Conservation (phyloP, 2,888 invertebrate genomes). For the Ichneumon xanthorius region DNA sequence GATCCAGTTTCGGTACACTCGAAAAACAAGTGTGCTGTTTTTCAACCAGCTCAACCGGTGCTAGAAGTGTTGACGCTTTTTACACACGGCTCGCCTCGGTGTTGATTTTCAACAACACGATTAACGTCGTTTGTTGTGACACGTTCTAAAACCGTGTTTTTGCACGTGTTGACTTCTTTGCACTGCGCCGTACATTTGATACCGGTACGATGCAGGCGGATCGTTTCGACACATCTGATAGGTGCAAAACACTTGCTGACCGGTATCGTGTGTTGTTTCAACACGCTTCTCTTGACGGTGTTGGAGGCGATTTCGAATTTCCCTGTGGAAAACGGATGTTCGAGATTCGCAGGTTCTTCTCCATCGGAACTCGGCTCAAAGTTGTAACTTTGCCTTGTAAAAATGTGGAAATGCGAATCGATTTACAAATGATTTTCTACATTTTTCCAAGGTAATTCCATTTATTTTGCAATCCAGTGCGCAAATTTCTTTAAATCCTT, state of each 20-base stretch:
- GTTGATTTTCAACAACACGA: background rate
- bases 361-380: background rate
- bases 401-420: background rate
- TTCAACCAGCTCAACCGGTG: background rate
- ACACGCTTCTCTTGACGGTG: background rate
- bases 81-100: background rate
- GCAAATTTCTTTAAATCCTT: too few species aligned
- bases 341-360: background rate
- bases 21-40: background rate
- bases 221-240: background rate
- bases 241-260: background rate
- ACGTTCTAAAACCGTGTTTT: background rate
- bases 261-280: background rate
- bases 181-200: background rate
- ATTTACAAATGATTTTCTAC: background rate
- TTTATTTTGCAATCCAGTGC: background rate
- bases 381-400: background rate
- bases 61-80: background rate
- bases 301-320: background rate
- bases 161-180: background rate
- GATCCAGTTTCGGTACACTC: slow-evolving; percentile 30
- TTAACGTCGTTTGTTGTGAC: background rate
- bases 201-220: background rate
- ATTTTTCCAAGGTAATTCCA: background rate
- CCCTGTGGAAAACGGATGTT: background rate